Percentiles rank a stretch among this genome's conserved stretches.
These are phyloP conservation scores for Aethes cnicana DNA, from an alignment of 2,888 invertebrate genomes.

Conservation along the genomic window DNA sequence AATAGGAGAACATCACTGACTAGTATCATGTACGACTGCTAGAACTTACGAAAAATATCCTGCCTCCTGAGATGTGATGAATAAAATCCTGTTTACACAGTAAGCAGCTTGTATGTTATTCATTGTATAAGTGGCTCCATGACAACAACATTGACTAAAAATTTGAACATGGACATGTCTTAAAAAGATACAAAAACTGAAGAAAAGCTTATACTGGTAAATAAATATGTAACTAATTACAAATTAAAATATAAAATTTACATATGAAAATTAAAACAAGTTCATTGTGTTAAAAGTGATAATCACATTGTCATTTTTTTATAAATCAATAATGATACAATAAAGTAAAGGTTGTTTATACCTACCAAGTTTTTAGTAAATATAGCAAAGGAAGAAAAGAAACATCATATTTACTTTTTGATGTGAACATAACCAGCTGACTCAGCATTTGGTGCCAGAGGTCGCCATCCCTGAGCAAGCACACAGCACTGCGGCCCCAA, in stretches of 20 bases:
- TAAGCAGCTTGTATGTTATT: too few relatives aligned
- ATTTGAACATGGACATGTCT: too few relatives aligned
- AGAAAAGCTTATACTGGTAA: too few relatives aligned
- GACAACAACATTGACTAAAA: too few relatives aligned
- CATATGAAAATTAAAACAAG: slow-evolving; percentile 11
- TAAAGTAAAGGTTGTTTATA: slow-evolving; percentile 33
- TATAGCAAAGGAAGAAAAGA: slow-evolving; percentile 61
- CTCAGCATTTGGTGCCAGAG: slow-evolving; percentile 41
- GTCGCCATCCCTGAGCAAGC: slow-evolving; percentile 41
- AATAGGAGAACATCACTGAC: too few relatives aligned
- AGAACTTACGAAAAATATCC: too few relatives aligned
- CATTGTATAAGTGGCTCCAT: too few relatives aligned
- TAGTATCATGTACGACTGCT: too few relatives aligned
- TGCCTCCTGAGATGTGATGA: too few relatives aligned
- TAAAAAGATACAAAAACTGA: too few relatives aligned
- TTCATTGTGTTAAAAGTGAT: slow-evolving; percentile 3
- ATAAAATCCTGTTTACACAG: too few relatives aligned
- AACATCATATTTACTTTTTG: slow-evolving; percentile 76
- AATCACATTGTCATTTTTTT: slow-evolving; percentile 18
- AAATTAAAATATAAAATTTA: not conserved
- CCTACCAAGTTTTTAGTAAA: slow-evolving; percentile 51
- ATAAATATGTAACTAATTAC: not conserved
- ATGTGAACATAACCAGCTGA: slow-evolving; percentile 46
- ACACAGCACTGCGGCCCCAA: slow-evolving; percentile 59
- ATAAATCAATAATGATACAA: slow-evolving; percentile 23